Evolutionary conservation across 2,113 vertebrate genomes (phyloP).

Genomic region (Orycteropus afer): DNA sequence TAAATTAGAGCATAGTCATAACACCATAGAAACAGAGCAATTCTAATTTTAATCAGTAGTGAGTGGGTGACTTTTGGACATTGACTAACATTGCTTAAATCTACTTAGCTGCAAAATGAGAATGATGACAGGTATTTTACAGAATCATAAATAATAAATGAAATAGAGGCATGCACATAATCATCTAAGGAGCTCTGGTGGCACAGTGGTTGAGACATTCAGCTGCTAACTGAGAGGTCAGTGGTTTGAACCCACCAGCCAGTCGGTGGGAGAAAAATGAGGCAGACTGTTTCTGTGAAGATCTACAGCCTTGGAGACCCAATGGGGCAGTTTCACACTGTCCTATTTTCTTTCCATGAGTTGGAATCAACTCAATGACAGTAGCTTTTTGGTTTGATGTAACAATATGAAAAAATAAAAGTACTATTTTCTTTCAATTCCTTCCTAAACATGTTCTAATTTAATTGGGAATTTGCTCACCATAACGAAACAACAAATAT

Average conservation of each 20-base stretch:
- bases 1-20: not conserved
- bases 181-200: too few relatives aligned
- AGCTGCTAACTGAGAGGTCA: too few relatives aligned
- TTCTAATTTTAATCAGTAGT: not conserved
- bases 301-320: too few relatives aligned
- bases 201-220: too few relatives aligned
- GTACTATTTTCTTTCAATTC: not conserved
- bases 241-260: too few relatives aligned
- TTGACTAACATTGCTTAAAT: not conserved
- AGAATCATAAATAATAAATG: not conserved
- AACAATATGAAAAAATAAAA: not conserved
- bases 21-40: not conserved
- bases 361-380: too few relatives aligned
- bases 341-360: too few relatives aligned
- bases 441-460: not conserved
- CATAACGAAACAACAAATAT: not conserved
- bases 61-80: not conserved
- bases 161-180: not conserved
- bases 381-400: too few relatives aligned
- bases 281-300: too few relatives aligned
- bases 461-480: constrained; percentile 11
- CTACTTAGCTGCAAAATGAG: not conserved
- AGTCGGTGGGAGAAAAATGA: too few relatives aligned
- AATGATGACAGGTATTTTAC: not conserved
- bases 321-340: too few relatives aligned